Evolutionary conservation across 2,888 invertebrate genomes (phyloP).

Genomic region (Orchesella flavescens): DNA sequence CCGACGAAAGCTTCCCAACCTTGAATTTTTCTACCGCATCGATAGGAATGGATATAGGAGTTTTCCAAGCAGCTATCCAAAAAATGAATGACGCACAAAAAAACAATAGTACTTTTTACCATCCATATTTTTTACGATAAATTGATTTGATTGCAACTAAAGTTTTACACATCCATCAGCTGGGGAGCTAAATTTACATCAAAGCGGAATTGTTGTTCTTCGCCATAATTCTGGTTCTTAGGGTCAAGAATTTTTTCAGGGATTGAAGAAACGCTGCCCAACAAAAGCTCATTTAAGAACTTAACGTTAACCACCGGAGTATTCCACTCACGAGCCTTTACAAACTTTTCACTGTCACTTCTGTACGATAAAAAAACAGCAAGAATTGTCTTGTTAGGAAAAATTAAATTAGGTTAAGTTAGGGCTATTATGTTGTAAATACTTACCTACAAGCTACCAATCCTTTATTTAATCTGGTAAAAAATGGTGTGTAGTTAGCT

Average conservation of each 20-base stretch:
- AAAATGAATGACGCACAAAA: not conserved
- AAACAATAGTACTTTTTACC: not conserved
- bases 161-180: constrained; percentile 92
- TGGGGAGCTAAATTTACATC: constrained; percentile 91
- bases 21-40: constrained; percentile 90
- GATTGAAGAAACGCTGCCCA: too few relatives aligned
- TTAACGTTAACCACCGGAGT: constrained; percentile 92
- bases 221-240: constrained; percentile 85
- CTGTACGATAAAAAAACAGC: constrained; percentile 76
- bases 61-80: constrained; percentile 94
- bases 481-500: constrained; percentile 82
- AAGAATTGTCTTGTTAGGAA: too few relatives aligned
- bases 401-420: too few relatives aligned
- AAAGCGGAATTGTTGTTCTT: constrained; percentile 87
- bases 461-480: constrained; percentile 76
- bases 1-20: constrained; percentile 76
- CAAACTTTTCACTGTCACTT: constrained; percentile 89
- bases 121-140: not conserved
- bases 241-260: constrained; percentile 85
- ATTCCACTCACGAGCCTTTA: constrained; percentile 92
- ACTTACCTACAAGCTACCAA: constrained; percentile 76
- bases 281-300: constrained; percentile 93
- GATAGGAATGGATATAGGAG: constrained; percentile 90
- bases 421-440: too few relatives aligned
- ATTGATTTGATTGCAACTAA: constrained; percentile 72